A percentile compares a stretch with the other conserved stretches of the same genome.
phyloP scores from a whole-genome alignment of 2,113 vertebrate genomes.

The Nothocercus nigrocapillus region DNA sequence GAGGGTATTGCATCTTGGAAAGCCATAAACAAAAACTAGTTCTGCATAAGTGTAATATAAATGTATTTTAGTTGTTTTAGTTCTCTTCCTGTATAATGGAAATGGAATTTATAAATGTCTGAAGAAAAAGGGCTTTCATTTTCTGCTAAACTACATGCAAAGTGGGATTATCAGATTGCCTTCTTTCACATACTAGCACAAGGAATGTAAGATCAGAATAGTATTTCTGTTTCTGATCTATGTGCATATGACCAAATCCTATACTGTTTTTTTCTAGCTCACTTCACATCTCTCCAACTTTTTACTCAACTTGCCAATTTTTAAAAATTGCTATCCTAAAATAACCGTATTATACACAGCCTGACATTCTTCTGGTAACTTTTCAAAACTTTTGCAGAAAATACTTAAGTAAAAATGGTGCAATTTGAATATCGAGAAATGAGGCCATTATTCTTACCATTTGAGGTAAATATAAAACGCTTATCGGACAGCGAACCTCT shows the following conservation, averaged over 20 bases:
- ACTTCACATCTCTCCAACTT: conserved; percentile 3
- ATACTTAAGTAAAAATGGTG: background rate
- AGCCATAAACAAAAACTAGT: conserved; percentile 40
- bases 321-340: conserved; percentile 14
- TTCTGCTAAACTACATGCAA: conserved; percentile 32
- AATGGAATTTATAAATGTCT: conserved; percentile 29
- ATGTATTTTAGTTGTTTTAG: conserved; percentile 39
- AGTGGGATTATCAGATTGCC: conserved; percentile 31
- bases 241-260: conserved; percentile 10
- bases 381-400: conserved; percentile 19
- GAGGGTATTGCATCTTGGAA: conserved; percentile 26
- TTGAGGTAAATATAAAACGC: conserved; percentile 83
- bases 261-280: background rate
- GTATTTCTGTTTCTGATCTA: conserved; percentile 27
- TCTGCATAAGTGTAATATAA: conserved; percentile 37
- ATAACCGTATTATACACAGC: conserved; percentile 28
- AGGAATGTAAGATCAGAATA: conserved; percentile 40
- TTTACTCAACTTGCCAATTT: conserved; percentile 18
- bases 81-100: background rate
- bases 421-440: background rate
- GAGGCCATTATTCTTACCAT: conserved; percentile 80
- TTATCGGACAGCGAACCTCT: conserved; percentile 88
- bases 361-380: background rate
- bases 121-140: conserved; percentile 45
- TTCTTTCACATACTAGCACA: conserved; percentile 47